Percentiles rank a stretch among this genome's conserved stretches.
These are phyloP conservation scores for Pammene fasciana DNA, from an alignment of 2,888 invertebrate species.

Conservation along the genomic window DNA sequence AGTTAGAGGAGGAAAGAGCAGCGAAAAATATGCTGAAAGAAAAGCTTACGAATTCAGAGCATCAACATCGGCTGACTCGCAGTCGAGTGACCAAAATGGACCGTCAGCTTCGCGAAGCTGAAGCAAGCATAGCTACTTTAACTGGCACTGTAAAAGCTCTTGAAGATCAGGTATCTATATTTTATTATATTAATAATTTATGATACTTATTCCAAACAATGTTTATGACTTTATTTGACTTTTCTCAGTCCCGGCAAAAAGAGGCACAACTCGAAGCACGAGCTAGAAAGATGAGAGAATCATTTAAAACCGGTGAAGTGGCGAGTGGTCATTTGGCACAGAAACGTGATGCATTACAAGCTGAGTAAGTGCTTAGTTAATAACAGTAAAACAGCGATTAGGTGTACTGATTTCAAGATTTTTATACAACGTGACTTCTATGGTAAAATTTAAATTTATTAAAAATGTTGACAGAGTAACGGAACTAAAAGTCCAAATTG, in stretches of 20 bases:
- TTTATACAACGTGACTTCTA: too few relatives aligned
- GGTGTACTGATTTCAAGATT: too few relatives aligned
- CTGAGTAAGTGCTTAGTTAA: slow-evolving; percentile 56
- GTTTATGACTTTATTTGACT: not conserved
- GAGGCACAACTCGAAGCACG: slow-evolving; percentile 75
- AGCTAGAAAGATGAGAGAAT: slow-evolving; percentile 75
- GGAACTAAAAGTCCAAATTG: slow-evolving; percentile 67
- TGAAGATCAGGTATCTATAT: slow-evolving; percentile 70
- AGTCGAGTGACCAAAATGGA: slow-evolving; percentile 72
- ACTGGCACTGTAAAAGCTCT: slow-evolving; percentile 72
- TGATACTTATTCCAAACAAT: not conserved
- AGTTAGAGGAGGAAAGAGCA: slow-evolving; percentile 68
- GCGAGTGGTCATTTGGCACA: slow-evolving; percentile 66
- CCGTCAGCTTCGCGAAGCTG: slow-evolving; percentile 72
- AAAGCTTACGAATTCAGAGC: slow-evolving; percentile 64
- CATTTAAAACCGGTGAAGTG: slow-evolving; percentile 74
- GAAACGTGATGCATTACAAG: slow-evolving; percentile 67
- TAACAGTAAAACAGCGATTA: not conserved
- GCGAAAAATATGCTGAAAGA: slow-evolving; percentile 61
- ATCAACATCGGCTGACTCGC: slow-evolving; percentile 68
- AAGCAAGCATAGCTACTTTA: slow-evolving; percentile 71
- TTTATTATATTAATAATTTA: not conserved
- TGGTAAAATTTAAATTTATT: not conserved
- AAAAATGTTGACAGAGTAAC: slow-evolving; percentile 54
- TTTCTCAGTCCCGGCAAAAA: slow-evolving; percentile 69